These are phyloP conservation scores for Pangasius krempfi DNA, from an alignment of 2,797 vertebrate species.

Conservation along the genomic window DNA sequence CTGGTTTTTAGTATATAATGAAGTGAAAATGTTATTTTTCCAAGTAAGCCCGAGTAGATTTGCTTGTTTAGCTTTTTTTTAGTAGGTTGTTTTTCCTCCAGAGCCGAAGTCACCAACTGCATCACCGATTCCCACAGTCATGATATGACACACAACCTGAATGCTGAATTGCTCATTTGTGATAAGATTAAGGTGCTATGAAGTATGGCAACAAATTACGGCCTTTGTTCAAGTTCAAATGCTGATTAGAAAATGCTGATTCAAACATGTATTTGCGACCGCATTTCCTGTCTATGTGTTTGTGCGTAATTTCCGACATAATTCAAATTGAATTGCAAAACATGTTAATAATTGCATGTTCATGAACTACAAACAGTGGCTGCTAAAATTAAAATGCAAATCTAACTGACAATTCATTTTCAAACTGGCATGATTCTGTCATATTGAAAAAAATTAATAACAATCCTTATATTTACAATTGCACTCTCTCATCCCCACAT, in stretches of 20 bases:
- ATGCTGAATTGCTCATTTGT: neutral
- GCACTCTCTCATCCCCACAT: neutral
- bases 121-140: neutral
- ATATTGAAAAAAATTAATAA: neutral
- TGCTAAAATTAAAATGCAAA: neutral
- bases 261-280: neutral
- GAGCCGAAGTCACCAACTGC: neutral
- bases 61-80: neutral
- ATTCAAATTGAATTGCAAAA: neutral
- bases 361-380: neutral
- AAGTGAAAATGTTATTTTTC: neutral
- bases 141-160: neutral
- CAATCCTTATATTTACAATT: neutral
- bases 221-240: neutral
- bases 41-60: neutral
- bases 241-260: neutral
- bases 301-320: neutral
- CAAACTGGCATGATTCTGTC: neutral
- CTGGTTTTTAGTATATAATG: slow-evolving; percentile 8
- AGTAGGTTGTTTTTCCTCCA: neutral
- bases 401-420: neutral
- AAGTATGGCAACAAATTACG: neutral
- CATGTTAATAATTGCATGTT: neutral
- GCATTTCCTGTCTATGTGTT: neutral
- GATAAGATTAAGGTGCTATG: neutral